Evolutionary conservation across 2,797 vertebrate species (phyloP), one percentile per base, ranked within the genome.

Genomic region (Microhierax caerulescens): DNA sequence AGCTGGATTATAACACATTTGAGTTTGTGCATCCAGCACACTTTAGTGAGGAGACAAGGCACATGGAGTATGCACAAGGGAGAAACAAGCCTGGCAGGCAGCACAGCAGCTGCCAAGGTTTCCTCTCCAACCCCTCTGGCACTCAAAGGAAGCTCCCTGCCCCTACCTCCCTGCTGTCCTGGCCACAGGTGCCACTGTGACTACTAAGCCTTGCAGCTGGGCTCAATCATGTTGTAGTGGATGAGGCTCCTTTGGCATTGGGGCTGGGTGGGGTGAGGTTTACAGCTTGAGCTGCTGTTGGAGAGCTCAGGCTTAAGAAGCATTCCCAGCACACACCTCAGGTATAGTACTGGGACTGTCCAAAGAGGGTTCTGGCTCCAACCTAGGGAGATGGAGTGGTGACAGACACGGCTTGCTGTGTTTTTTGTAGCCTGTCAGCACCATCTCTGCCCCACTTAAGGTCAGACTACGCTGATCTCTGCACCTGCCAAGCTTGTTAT

Each of bases 51-150:
- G 7, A 32, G 17, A 3, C 39, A 36, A 27, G 2, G 20, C 11
- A 7, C 5, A 0, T 0, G 16, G 18, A 13, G 27, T 2, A 6
- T 4, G 24, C 2, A 1, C 17, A 5, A 47, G 30, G 45, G 25
- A 72, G 45, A 28, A 53, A n/a, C 23, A 10, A 19, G 30, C 25
- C 41, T 23, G 21, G 34, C 34, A 5, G 34, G 23, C 36, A 45
- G 43, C 10, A 23, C 36, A 25, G 32, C 21, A 18, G 36, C 34
- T 36, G 43, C 28, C 32, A 21, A 51, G 2, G 16, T 32, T 56
- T 57, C 51, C 43, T 59, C 32, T 81, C 37, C 11, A 3, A 8
- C 7, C 14, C 11, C 23, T 13, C 7, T 21, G 22, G 41, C 4
- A 2, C 7, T 18, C 1, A 0, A 4, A 1, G 53, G 53, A 47